A percentile compares a stretch with the other conserved stretches of the same genome.
These are phyloP conservation scores for Acanthaster planci DNA, from an alignment of 35 echinoderm and acorn worm species.

Conservation along the genomic window DNA sequence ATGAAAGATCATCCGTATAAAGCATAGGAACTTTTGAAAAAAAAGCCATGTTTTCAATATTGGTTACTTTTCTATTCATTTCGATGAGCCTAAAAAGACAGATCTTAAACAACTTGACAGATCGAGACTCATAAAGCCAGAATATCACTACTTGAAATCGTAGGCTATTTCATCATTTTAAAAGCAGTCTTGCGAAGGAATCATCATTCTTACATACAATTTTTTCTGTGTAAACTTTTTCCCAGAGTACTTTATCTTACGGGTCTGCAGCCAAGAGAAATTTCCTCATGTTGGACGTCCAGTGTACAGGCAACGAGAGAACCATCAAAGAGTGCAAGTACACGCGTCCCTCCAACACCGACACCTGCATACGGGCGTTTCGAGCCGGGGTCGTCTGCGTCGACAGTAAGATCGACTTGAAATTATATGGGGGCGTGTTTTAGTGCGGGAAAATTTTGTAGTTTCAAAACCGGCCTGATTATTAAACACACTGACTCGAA, in stretches of 20 bases:
- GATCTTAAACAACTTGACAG: too few relatives aligned
- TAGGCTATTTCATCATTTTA: too few relatives aligned
- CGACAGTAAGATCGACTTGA: constrained; percentile 55
- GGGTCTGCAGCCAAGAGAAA: neutral
- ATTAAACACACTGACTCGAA: too few relatives aligned
- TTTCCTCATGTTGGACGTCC: constrained; percentile 57
- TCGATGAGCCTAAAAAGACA: too few relatives aligned
- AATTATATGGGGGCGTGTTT: too few relatives aligned
- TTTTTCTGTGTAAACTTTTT: neutral
- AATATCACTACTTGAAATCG: neutral
- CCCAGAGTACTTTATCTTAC: constrained; percentile 15
- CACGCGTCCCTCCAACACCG: constrained; percentile 29
- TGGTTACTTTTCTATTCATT: too few relatives aligned
- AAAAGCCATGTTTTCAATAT: too few relatives aligned
- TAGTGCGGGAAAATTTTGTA: too few relatives aligned
- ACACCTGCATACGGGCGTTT: constrained; percentile 46
- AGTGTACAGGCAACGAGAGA: constrained; percentile 70
- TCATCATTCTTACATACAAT: too few relatives aligned
- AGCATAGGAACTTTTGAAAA: too few relatives aligned
- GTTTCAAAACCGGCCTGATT: too few relatives aligned
- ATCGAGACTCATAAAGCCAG: neutral
- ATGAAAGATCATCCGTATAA: too few relatives aligned
- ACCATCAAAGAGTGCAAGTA: constrained; percentile 57
- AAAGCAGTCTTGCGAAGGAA: neutral
- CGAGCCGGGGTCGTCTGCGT: constrained; percentile 60